Conservation (phyloP, 2,113 vertebrate genomes). For the Puffinus mauretanicus region DNA sequence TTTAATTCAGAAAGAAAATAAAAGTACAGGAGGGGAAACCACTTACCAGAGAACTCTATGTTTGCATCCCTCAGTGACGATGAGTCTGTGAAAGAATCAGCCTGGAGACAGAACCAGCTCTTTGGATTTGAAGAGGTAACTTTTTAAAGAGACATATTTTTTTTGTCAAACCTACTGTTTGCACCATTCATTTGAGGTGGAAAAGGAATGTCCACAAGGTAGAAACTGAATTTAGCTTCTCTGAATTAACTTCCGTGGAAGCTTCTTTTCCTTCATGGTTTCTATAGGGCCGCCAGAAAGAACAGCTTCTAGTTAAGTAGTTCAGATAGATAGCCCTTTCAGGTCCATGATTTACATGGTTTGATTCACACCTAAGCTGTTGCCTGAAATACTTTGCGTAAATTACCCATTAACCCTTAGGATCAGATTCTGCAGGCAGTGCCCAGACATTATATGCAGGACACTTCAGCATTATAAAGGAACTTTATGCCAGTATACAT, state of each 20-base stretch:
- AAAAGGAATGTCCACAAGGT: neutral
- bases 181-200: neutral
- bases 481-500: neutral
- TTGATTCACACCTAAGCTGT: neutral
- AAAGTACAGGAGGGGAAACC: neutral
- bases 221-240: neutral
- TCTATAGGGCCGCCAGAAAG: neutral
- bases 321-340: neutral
- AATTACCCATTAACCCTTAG: neutral
- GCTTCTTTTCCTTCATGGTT: neutral
- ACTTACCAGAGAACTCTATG: neutral
- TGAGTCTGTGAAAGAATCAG: neutral
- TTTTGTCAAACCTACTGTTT: neutral
- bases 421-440: neutral
- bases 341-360: neutral
- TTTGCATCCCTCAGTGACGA: constrained; percentile 31
- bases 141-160: neutral
- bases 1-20: neutral
- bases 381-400: neutral
- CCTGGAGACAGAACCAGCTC: constrained; percentile 6
- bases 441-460: neutral
- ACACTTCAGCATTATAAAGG: neutral
- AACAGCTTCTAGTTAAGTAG: neutral
- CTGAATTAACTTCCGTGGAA: neutral
- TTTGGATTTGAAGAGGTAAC: constrained; percentile 65